Evolutionary conservation across 2,888 invertebrate genomes (phyloP), one percentile per base, ranked within the genome.

Genomic region (Selenia dentaria): DNA sequence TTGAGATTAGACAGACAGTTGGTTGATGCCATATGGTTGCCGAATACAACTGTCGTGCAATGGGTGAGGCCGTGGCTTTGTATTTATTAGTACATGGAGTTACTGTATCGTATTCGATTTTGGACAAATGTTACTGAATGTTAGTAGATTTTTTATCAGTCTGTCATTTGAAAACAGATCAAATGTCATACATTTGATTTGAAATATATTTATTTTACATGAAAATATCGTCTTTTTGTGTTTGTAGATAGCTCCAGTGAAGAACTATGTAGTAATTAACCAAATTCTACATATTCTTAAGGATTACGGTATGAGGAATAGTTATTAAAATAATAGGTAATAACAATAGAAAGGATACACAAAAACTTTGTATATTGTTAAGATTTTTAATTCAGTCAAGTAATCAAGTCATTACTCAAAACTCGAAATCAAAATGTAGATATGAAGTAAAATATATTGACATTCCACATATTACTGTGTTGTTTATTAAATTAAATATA

Each of bases 151-250:
- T 88, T 88, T 88, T 87, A 87, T 85, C 84, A 83, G 77, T 81
- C 82, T 85, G 85, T 87, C 85, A 79, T 82, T 79, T 72, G 69
- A 78, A 78, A 77, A 70, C 84, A 83, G 82, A 81, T 89, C 89
- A 89, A 87, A 89, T 89, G 89, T 89, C 87, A 88, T 89, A 89
- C 89, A 89, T 89, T 89, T 89, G 89, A 83, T 89, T 87, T 86
- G 84, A 88, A 89, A 89, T 88, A 89, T 89, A 88, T 89, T 89
- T 89, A 89, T 87, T 88, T 89, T 84, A 83, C 83, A 87, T 86
- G 85, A 79, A 83, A 83, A 83, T 79, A 78, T 80, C 49, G 87
- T 84, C 86, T 87, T 88, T 87, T 88, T 88, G 72, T 89, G 88
- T 87, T 85, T 86, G 88, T 89, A 88, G 89, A 84, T 89, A 88